phyloP scores from a whole-genome alignment of 2,797 vertebrate genomes.

The Phoeniculus purpureus region DNA sequence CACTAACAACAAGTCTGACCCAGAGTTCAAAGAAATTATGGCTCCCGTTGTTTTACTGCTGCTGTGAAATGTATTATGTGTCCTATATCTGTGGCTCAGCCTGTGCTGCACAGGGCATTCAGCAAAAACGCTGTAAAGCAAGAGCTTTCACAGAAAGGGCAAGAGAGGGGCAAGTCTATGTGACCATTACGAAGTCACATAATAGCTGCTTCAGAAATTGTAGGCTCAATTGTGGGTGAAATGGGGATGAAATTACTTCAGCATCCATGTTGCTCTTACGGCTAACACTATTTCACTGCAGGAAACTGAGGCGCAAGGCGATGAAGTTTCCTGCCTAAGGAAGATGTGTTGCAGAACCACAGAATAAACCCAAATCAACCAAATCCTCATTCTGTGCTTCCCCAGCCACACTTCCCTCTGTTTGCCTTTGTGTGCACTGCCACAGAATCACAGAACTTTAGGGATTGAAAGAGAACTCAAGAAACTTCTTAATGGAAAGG shows the following conservation, averaged over 20 bases:
- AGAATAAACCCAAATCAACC: neutral
- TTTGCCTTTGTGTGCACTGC: neutral
- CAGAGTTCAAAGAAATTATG: constrained; percentile 60
- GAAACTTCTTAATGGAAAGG: no score
- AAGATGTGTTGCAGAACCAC: neutral
- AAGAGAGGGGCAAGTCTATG: neutral
- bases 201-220: neutral
- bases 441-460: neutral
- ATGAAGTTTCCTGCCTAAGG: neutral
- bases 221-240: neutral
- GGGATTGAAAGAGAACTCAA: no score
- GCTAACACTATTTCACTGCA: neutral
- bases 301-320: neutral
- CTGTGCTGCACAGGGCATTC: neutral
- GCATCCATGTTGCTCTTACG: neutral
- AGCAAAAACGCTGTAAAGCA: neutral
- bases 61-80: neutral
- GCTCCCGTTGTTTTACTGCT: constrained; percentile 44
- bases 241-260: neutral
- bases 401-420: neutral
- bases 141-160: neutral
- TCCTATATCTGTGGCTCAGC: neutral
- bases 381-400: neutral
- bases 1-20: constrained; percentile 60
- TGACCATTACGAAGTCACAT: neutral